These are phyloP conservation scores for Pseudopleuronectes americanus DNA, from an alignment of 2,797 vertebrate genomes.

Conservation along the genomic window DNA sequence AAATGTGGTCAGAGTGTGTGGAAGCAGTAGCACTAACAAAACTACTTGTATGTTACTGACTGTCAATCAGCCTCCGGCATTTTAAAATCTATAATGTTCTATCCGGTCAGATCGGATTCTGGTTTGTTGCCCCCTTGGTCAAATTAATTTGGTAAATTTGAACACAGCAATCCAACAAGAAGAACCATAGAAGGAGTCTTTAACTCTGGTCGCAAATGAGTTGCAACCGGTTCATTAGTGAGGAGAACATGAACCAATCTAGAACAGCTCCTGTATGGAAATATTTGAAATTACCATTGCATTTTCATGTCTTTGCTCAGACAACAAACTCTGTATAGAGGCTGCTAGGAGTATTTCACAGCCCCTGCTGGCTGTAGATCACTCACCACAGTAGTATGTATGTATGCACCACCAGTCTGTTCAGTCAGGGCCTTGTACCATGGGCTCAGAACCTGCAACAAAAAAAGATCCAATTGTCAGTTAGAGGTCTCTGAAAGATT, in stretches of 20 bases:
- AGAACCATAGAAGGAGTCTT: too few relatives aligned
- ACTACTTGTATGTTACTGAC: not conserved
- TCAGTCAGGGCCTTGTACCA: constrained; percentile 62
- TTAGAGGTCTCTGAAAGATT: not conserved
- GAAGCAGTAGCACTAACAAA: not conserved
- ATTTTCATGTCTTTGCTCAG: not conserved
- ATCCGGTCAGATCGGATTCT: not conserved
- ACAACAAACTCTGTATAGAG: not conserved
- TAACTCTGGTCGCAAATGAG: not conserved
- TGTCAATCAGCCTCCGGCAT: not conserved
- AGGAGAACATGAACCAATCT: not conserved
- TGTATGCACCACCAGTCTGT: constrained; percentile 60
- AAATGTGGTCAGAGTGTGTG: constrained; percentile 1
- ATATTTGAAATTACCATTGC: not conserved
- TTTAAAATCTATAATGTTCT: not conserved
- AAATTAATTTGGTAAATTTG: not conserved
- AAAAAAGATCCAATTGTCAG: not conserved
- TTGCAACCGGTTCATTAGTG: not conserved
- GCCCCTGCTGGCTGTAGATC: not conserved
- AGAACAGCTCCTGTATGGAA: not conserved
- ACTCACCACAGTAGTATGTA: constrained; percentile 76
- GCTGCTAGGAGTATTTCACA: not conserved
- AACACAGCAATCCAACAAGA: not conserved
- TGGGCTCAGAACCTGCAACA: constrained; percentile 63
- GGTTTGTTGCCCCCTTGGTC: not conserved